phyloP scores from a whole-genome alignment of 2,797 vertebrate species.

The Urophycis tenuis region DNA sequence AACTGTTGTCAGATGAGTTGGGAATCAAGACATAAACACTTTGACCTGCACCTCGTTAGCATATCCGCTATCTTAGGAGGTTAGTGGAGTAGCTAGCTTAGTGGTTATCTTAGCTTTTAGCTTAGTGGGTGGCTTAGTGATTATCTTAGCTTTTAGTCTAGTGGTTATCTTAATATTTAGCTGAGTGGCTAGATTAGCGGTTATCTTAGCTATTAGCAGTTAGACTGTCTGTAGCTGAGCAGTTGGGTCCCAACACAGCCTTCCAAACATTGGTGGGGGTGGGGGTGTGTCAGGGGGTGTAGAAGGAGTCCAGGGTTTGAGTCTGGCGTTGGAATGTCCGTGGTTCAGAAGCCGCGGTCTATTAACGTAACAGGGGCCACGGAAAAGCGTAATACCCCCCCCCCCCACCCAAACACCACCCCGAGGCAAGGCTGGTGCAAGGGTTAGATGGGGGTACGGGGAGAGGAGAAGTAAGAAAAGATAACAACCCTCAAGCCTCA shows the following conservation, averaged over 20 bases:
- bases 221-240: no score
- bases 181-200: no score
- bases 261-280: no score
- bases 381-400: background rate
- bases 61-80: background rate
- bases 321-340: background rate
- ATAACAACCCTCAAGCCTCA: background rate
- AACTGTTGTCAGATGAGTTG: background rate
- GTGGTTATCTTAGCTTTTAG: background rate
- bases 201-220: no score
- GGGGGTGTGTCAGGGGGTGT: background rate
- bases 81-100: background rate
- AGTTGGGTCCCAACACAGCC: no score
- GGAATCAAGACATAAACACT: background rate
- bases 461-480: background rate
- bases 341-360: background rate
- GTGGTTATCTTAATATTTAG: background rate
- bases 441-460: no score
- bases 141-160: background rate
- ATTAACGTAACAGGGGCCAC: background rate
- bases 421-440: background rate
- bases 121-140: background rate
- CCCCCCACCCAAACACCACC: background rate
- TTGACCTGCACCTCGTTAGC: background rate
- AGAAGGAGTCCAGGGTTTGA: background rate